Conservation (phyloP, 2,113 vertebrate genomes). For the Mionectes macconnelli region DNA sequence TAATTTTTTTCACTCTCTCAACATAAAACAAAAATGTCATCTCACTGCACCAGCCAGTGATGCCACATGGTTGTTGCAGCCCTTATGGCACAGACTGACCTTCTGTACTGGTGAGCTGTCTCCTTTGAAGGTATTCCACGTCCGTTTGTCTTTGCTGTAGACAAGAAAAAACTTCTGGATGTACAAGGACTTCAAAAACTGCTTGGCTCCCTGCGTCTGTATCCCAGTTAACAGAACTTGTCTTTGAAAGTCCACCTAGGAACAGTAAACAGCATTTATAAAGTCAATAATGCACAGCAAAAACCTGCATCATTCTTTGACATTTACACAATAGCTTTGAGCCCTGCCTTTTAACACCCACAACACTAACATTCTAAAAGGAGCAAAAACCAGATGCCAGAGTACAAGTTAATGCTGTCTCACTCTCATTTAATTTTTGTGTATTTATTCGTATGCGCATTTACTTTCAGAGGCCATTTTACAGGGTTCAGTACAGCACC, state of each 20-base stretch:
- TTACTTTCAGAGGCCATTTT: not conserved
- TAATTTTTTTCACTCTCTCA: not conserved
- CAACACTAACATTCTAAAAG: not conserved
- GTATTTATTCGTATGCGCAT: not conserved
- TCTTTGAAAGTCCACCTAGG: slow-evolving; percentile 88
- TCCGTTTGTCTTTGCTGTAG: slow-evolving; percentile 85
- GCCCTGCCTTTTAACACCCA: not conserved
- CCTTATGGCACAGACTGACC: slow-evolving; percentile 59
- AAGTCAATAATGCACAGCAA: not conserved
- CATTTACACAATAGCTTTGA: not conserved
- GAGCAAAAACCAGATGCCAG: not conserved
- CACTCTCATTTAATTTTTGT: not conserved
- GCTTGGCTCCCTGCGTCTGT: slow-evolving; percentile 89
- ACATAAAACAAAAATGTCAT: not conserved
- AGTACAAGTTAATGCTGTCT: not conserved
- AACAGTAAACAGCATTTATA: not conserved
- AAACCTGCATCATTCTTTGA: not conserved
- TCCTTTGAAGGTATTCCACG: slow-evolving; percentile 87
- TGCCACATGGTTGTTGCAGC: not conserved
- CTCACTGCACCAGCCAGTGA: not conserved
- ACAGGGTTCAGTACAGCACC: not conserved
- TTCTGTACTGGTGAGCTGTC: slow-evolving; percentile 72
- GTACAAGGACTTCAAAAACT: slow-evolving; percentile 76
- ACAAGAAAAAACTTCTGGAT: slow-evolving; percentile 79
- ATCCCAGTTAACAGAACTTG: slow-evolving; percentile 88